Evolutionary conservation across 2,797 vertebrate genomes (phyloP).

Genomic region (Poecile montanus): DNA sequence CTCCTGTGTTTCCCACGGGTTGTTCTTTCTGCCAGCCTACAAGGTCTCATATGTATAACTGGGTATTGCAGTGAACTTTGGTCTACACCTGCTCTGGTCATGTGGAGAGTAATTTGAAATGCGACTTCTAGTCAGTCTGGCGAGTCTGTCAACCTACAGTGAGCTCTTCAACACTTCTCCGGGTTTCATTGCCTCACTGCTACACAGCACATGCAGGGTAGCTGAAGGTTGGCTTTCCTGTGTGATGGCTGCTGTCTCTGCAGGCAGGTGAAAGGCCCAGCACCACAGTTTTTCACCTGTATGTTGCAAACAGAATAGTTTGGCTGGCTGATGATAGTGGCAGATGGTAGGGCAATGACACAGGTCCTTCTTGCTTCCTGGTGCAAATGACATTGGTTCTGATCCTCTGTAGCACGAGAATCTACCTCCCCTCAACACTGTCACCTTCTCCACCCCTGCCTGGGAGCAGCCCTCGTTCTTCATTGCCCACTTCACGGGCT

Average conservation of each 20-base stretch:
- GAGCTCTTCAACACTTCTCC: background rate
- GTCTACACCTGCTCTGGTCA: background rate
- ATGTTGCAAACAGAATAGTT: background rate
- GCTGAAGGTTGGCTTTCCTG: background rate
- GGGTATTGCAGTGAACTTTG: constrained; percentile 28
- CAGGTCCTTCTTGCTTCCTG: background rate
- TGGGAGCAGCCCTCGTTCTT: background rate
- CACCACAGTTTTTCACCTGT: background rate
- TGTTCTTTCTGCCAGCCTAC: constrained; percentile 33
- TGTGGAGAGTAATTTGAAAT: background rate
- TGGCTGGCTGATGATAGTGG: background rate
- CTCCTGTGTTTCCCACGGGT: constrained; percentile 48
- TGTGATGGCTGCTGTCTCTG: background rate
- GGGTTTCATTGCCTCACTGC: background rate
- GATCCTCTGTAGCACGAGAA: background rate
- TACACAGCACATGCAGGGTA: background rate
- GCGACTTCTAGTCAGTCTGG: background rate
- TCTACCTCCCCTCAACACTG: background rate
- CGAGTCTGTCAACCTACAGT: background rate
- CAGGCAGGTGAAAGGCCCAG: background rate
- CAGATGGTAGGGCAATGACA: background rate
- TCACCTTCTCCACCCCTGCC: background rate
- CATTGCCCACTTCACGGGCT: background rate
- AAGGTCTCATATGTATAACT: constrained; percentile 48
- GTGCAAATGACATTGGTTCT: background rate